These are phyloP conservation scores for Porites australiensis DNA, from an alignment of 64 coral and sea anemone genomes.

Conservation along the genomic window DNA sequence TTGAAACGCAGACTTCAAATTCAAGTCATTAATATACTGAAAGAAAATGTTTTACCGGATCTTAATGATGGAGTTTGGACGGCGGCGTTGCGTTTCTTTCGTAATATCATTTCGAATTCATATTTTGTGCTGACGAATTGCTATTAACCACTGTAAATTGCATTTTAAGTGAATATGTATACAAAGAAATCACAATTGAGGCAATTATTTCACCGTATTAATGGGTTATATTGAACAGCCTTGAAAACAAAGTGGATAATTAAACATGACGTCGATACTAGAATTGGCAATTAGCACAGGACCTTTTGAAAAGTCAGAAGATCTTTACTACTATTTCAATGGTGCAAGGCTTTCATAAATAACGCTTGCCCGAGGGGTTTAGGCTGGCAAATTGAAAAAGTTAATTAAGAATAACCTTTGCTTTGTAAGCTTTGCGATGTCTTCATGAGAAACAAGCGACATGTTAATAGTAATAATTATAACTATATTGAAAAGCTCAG, in stretches of 20 bases:
- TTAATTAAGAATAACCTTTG: constrained; percentile 50
- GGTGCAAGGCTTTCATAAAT: constrained; percentile 24
- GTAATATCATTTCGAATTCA: constrained; percentile 34
- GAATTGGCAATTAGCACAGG: constrained; percentile 71
- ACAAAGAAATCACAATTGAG: constrained; percentile 78
- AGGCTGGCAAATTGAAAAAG: constrained; percentile 18
- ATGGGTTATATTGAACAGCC: constrained; percentile 82
- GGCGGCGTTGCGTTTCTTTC: not conserved
- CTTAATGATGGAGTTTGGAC: not conserved
- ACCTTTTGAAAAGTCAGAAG: constrained; percentile 31
- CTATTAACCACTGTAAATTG: constrained; percentile 77
- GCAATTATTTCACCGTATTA: constrained; percentile 87
- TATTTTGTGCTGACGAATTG: constrained; percentile 40
- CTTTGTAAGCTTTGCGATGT: constrained; percentile 6
- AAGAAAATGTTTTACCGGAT: constrained; percentile 36
- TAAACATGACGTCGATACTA: constrained; percentile 80
- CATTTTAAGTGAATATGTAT: constrained; percentile 96
- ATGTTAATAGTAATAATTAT: not conserved
- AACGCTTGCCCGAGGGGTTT: constrained; percentile 44
- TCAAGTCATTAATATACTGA: constrained; percentile 1
- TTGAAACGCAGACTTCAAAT: not conserved
- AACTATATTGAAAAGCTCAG: not conserved
- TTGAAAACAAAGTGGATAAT: constrained; percentile 85
- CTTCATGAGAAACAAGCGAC: not conserved
- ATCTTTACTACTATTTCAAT: constrained; percentile 2